phyloP scores from a whole-genome alignment of 2,888 invertebrate genomes.

The Steromphala cineraria region DNA sequence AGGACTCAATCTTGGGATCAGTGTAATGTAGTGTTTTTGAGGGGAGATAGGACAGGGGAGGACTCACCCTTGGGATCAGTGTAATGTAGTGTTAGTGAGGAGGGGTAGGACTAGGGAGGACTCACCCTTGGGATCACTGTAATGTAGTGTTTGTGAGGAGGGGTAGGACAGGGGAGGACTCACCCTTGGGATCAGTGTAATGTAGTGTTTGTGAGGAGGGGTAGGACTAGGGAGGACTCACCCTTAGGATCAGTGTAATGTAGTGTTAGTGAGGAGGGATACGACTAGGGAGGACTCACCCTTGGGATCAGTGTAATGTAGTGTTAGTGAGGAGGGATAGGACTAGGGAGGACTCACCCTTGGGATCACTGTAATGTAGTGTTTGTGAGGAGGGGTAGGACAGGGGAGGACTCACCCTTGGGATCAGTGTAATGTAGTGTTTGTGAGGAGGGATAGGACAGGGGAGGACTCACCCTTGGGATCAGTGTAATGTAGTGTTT shows the following conservation, averaged over 20 bases:
- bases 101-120: background rate
- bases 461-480: conserved; percentile 48
- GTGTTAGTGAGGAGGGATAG: no score
- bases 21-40: conserved; percentile 26
- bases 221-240: conserved; percentile 28
- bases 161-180: background rate
- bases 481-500: no score
- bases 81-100: conserved; percentile 19
- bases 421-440: conserved; percentile 41
- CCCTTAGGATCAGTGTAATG: conserved; percentile 55
- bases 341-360: conserved; percentile 43
- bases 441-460: no score
- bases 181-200: conserved; percentile 59
- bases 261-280: no score
- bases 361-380: no score
- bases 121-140: conserved; percentile 54
- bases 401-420: conserved; percentile 48
- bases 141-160: no score
- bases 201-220: no score
- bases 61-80: conserved; percentile 58
- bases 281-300: conserved; percentile 36
- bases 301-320: conserved; percentile 51
- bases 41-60: no score
- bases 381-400: no score
- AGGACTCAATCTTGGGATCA: conserved; percentile 56